phyloP scores from a whole-genome alignment of 2,888 invertebrate species.

The Chesias legatella region DNA sequence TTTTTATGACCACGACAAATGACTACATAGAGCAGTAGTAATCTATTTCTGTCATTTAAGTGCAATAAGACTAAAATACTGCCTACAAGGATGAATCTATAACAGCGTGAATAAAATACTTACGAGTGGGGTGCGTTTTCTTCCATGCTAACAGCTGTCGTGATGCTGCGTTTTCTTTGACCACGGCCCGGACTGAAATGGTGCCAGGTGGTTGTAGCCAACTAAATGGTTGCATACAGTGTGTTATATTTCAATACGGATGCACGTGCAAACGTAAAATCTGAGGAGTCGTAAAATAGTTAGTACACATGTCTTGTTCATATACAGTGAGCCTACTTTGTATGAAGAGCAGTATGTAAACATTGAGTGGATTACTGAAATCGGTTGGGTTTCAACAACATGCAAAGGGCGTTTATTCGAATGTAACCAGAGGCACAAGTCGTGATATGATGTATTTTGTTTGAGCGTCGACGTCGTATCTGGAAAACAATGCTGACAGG shows the following conservation, averaged over 20 bases:
- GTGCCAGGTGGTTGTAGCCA: conserved; percentile 49
- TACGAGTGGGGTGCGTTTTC: conserved; percentile 94
- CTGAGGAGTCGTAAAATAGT: too few relatives aligned
- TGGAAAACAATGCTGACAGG: too few relatives aligned
- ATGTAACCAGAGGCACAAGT: background rate
- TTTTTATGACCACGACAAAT: too few relatives aligned
- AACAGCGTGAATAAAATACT: conserved; percentile 55
- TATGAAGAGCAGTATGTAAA: background rate
- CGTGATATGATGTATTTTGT: too few relatives aligned
- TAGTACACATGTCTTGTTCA: too few relatives aligned
- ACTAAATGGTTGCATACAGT: conserved; percentile 35
- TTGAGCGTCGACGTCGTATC: too few relatives aligned
- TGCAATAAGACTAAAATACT: too few relatives aligned
- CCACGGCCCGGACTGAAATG: conserved; percentile 53
- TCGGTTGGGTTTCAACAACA: background rate
- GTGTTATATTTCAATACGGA: conserved; percentile 2
- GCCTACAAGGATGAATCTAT: background rate
- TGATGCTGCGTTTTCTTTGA: conserved; percentile 64
- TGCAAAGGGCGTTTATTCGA: background rate
- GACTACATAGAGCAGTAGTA: too few relatives aligned
- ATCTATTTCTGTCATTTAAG: too few relatives aligned
- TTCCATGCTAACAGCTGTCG: conserved; percentile 89
- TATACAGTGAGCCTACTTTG: too few relatives aligned
- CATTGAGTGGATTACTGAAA: conserved; percentile 4
- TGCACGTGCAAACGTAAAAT: too few relatives aligned